Evolutionary conservation across 2,888 invertebrate genomes (phyloP), one percentile per base, ranked within the genome.

Genomic region (Colletes collaris): DNA sequence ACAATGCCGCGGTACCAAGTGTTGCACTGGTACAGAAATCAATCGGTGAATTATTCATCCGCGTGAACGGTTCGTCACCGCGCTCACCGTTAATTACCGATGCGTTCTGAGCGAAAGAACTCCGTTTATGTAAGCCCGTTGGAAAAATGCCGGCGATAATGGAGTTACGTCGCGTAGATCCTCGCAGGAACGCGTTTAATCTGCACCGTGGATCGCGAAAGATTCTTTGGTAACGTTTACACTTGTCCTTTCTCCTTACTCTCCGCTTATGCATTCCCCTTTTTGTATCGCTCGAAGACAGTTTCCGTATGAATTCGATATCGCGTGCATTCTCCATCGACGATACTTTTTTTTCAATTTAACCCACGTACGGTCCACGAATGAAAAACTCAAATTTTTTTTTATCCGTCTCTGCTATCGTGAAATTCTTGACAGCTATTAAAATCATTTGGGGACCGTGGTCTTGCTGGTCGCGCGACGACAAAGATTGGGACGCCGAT

Each of bases 21-120:
- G 81, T 59, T 50, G 50, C 70, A 60, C 64, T 65, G 79, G 81
- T 65, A 76, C 81, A 62, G 81, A 80, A 27, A 81, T 76, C 81
- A 76, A 81, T 81, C 65, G 81, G 81, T 81, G 81, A 81, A 81
- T 81, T 72, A 81, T 81, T 81, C 81, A 81, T 81, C 50, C 76
- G 70, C 81, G 75, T 63, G 76, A 72, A 71, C 67, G 76, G 81
- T 76, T 80, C 81, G 76, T 81, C 81, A 81, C 60, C 76, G 71
- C n/a, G 76, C 65, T 81, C 75, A 52, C 76, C 65, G 68, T 81
- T 81, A 81, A 81, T 81, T 81, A 80, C 64, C 81, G 71, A 81
- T 71, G 80, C 77, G 66, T 19, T 53, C 10, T 50, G 10, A 60
- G 44, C 53, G 10, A 56, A 65, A 53, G 58, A 69, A 50, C 49